phyloP scores from a whole-genome alignment of 2,888 invertebrate genomes.

The Acheta domesticus region DNA sequence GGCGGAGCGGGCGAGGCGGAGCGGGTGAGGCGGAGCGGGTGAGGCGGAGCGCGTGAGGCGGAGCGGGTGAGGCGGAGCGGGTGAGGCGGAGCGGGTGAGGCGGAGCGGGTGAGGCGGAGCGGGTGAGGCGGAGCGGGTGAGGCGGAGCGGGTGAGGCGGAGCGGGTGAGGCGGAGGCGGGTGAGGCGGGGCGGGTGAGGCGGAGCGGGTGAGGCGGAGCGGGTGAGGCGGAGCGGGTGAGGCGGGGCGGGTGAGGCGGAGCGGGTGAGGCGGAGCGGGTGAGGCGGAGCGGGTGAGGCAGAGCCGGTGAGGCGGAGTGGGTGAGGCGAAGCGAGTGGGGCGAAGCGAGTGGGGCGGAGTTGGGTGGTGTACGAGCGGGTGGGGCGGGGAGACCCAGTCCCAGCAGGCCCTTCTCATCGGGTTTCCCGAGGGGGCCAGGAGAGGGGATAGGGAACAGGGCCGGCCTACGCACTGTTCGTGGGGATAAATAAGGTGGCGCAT shows the following conservation, averaged over 20 bases:
- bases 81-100: background rate
- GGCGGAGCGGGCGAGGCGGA: too few species aligned
- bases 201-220: background rate
- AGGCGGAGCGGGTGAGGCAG: background rate
- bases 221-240: background rate
- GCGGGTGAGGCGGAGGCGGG: background rate
- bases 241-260: background rate
- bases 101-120: background rate
- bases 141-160: background rate
- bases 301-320: too few species aligned
- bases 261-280: background rate
- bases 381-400: too few species aligned
- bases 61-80: background rate
- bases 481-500: too few species aligned
- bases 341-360: too few species aligned
- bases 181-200: background rate
- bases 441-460: too few species aligned
- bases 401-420: too few species aligned
- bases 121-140: background rate
- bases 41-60: background rate
- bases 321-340: too few species aligned
- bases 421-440: too few species aligned
- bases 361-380: too few species aligned
- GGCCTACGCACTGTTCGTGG: too few species aligned
- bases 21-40: too few species aligned